Evolutionary conservation across 1,140 invertebrate species (phyloP), one percentile per base, ranked within the genome.

Genomic region (Venturia canescens): DNA sequence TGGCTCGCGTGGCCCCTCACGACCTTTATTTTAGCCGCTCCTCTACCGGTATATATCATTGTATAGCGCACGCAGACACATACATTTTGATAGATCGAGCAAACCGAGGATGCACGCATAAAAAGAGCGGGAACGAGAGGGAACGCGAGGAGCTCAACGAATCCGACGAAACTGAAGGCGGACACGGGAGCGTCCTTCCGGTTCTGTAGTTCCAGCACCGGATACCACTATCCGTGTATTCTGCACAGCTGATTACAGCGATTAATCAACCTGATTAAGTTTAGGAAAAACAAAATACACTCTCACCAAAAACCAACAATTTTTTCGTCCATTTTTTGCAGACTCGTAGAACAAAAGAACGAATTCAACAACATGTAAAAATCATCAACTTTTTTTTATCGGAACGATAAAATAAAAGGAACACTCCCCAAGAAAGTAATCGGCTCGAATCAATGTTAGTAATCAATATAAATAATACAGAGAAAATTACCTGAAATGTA

Each of bases 161-260:
- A 86, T 84, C 89, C 87, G 85, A 85, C 82, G 86, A 83, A 85
- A 79, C 81, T 85, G 79, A 86, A 81, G 75, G 88, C 34, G 69
- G 34, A 48, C 71, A 87, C 87, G 87, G 89, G 90, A 87, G 90
- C 86, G 90, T 89, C 88, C 87, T 91, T 91, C 90, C 89, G 90
- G 90, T n/a, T 31, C 84, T 89, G 83, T 63, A 85, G 86, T 26
- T 74, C 60, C 66, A 16, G 29, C n/a, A 85, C 87, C 89, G 88
- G 60, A 63, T 86, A 89, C 85, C 16, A 72, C 21, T 44, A 23
- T 53, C 13, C 13, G 9, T 26, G 16, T 74, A 11, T 74, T 44
- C n/a, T 74, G n/a, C 38, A 50, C 71, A 53, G 44, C 48, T 74
- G 71, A 53, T 53, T 29, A 18, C 29, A 27, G n/a, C 18, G 48